These are phyloP conservation scores for pig (Sus scrofa) DNA, from an alignment of 2,113 vertebrate genomes.

Conservation along the genomic window T2T-Sscrofa CM000822.6:27427501-27428000, in stretches of 20 bases:
- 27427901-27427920: not conserved
- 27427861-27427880: not conserved
- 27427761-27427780: not conserved
- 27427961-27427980: not conserved
- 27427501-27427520: not conserved
- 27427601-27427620: not conserved
- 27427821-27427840: not conserved
- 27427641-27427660: not conserved
- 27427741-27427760: not conserved
- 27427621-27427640: not conserved
- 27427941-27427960: not conserved
- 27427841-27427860: not conserved
- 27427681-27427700: not conserved
- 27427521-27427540: not conserved
- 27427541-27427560: not conserved
- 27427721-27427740: not conserved
- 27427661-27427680: not conserved
- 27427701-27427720: not conserved
- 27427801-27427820: not conserved
- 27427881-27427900: not conserved
- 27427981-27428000: not conserved
- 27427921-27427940: not conserved
- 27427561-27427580: not conserved
- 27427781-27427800: not conserved
- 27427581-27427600: not conserved